Evolutionary conservation across 53 echinoderm and acorn worm genomes (phyloP).

Genomic region (Henricia sp.): DNA sequence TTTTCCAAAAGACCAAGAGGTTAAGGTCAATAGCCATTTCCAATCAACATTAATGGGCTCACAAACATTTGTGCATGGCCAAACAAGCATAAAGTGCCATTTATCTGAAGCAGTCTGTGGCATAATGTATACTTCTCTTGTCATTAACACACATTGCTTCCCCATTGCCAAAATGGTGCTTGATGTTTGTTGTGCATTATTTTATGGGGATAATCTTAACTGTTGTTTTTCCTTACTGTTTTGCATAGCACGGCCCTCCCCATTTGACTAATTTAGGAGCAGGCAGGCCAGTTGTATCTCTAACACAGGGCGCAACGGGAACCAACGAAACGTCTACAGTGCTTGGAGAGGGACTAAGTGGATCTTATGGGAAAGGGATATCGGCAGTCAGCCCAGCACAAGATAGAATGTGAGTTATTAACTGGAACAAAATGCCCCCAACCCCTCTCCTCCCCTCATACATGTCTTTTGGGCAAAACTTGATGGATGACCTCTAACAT

Average conservation of each 20-base stretch:
- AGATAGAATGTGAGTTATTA: not conserved
- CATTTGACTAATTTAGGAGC: conserved; percentile 91
- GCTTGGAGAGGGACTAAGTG: conserved; percentile 17
- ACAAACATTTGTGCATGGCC: too few relatives aligned
- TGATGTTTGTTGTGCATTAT: not conserved
- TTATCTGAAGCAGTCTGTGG: too few relatives aligned
- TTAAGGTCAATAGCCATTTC: too few relatives aligned
- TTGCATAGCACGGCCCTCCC: conserved; percentile 87
- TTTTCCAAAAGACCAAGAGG: too few relatives aligned
- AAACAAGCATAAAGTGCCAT: too few relatives aligned
- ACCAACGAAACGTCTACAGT: not conserved
- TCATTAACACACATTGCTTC: too few relatives aligned
- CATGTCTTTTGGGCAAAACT: too few relatives aligned
- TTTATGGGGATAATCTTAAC: too few relatives aligned
- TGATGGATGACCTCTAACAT: too few relatives aligned
- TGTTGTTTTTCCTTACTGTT: conserved; percentile 61
- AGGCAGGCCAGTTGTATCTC: conserved; percentile 40
- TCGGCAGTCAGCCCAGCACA: not conserved
- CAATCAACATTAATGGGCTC: too few relatives aligned
- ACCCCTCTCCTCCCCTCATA: not conserved
- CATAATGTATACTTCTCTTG: too few relatives aligned
- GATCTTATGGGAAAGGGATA: conserved; percentile 9
- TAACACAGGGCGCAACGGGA: conserved; percentile 9
- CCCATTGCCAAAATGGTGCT: too few relatives aligned
- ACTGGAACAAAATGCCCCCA: not conserved